Evolutionary conservation across 2,888 invertebrate species (phyloP).

Genomic region (Parasteatoda lunata): DNA sequence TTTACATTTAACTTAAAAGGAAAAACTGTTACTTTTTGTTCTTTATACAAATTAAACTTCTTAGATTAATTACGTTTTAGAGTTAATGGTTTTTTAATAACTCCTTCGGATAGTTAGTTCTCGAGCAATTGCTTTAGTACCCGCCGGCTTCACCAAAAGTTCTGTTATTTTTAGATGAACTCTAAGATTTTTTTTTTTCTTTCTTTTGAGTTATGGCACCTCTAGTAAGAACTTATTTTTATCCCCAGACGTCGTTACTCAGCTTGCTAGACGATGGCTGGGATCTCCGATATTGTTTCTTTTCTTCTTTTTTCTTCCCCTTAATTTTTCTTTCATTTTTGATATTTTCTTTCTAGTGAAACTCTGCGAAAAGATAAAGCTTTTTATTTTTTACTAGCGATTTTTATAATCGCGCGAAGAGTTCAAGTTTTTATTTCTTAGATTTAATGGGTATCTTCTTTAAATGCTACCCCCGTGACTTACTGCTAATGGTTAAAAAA

Average conservation of each 20-base stretch:
- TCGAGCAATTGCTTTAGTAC: slow-evolving; percentile 23
- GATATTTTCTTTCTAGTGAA: background rate
- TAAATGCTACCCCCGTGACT: too few species aligned
- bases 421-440: too few species aligned
- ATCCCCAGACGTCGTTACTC: slow-evolving; percentile 64
- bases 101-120: slow-evolving; percentile 8
- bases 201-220: slow-evolving; percentile 55
- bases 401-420: background rate
- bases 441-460: too few species aligned
- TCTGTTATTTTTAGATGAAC: slow-evolving; percentile 59
- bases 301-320: slow-evolving; percentile 4
- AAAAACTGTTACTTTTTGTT: too few species aligned
- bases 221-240: slow-evolving; percentile 57
- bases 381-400: background rate
- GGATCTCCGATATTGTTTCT: slow-evolving; percentile 17
- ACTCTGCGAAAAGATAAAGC: background rate
- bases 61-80: too few species aligned
- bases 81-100: too few species aligned
- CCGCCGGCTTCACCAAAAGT: slow-evolving; percentile 49
- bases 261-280: slow-evolving; percentile 58
- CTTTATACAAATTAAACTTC: too few species aligned
- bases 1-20: too few species aligned
- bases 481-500: too few species aligned
- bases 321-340: background rate
- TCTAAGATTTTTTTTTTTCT: slow-evolving; percentile 35